Base-by-base conservation (phyloP, 2,797 vertebrate species). In the Moxostoma hubbsi region DNA sequence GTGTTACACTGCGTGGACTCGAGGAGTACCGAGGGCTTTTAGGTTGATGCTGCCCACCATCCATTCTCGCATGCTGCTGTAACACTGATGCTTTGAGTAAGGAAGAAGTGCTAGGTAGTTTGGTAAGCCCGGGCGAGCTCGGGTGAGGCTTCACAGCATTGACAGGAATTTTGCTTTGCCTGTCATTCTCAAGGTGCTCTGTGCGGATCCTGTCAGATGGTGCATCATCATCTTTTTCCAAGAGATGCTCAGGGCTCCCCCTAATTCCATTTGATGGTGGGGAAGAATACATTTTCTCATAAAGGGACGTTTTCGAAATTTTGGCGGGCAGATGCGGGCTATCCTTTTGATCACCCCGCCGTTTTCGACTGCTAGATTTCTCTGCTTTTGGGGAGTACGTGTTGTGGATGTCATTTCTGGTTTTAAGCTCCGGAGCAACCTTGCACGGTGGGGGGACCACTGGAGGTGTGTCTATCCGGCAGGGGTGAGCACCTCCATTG, bases 81-180 rank as follows among this genome's bases (percentile, higher is more conserved):
- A 96, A 93, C 84, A 96, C 94, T 7, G 94, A 94, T 8, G 94
- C 93, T 92, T 97, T 98, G 69, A 96, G 90, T 90, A 97, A 92
- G 0, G 95, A 93, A 83, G 97, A 98, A 93, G 96, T 95, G 90
- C 96, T 96, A 2, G 96, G 94, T 70, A 94, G 90, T 90, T 96
- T 96, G 88, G 95, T 94, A 59, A 95, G 94, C 81, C 96, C 95
- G 1, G 96, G 97, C 69, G 96, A 97, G 92, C 96, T 98, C 79
- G 98, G 96, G 82, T 97, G 97, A 73, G 97, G 98, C 92, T 96
- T 96, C 66, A 99, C 97, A 15, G 98, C 95, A 0, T 99, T 98
- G 64, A 99, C 93, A 1, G 98, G 97, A 85, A 99, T 98, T 92
- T 96, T 96, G 75, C 55, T 93, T 77, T 95, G 95, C 92, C 96